phyloP scores from a whole-genome alignment of 2,797 vertebrate species.

The Columba guinea region DNA sequence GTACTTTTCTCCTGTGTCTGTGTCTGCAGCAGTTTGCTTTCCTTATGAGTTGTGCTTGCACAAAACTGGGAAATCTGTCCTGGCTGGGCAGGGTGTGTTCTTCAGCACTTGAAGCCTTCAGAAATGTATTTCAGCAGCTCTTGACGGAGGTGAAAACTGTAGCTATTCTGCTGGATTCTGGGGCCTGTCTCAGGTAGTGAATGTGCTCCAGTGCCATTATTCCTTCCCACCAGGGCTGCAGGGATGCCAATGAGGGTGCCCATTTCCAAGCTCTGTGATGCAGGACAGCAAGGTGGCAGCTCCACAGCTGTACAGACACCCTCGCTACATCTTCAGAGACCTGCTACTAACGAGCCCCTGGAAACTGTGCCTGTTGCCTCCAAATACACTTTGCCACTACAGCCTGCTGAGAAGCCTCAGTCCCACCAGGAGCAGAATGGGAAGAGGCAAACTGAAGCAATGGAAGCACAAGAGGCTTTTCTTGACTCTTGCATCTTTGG shows the following conservation, averaged over 20 bases:
- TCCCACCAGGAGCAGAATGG: neutral
- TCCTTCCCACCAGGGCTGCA: slow-evolving; percentile 30
- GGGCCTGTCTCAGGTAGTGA: neutral
- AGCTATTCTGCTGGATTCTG: neutral
- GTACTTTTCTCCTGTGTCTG: neutral
- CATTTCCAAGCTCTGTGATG: neutral
- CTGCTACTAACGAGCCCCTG: neutral
- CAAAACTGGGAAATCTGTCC: neutral
- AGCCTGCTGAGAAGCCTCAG: neutral
- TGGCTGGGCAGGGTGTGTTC: neutral
- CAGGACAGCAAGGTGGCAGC: neutral
- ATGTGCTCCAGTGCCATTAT: neutral
- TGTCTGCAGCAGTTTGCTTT: neutral
- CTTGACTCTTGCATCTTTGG: neutral
- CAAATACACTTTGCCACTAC: neutral
- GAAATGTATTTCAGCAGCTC: neutral
- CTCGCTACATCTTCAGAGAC: neutral
- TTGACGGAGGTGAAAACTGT: neutral
- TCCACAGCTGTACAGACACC: neutral
- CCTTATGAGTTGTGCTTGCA: neutral
- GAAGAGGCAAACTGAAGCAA: neutral
- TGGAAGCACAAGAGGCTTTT: neutral
- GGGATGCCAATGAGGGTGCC: slow-evolving; percentile 59
- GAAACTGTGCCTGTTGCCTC: neutral
- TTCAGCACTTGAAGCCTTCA: neutral